Base-by-base conservation (phyloP, 2,113 vertebrate genomes). In the Apus apus region DNA sequence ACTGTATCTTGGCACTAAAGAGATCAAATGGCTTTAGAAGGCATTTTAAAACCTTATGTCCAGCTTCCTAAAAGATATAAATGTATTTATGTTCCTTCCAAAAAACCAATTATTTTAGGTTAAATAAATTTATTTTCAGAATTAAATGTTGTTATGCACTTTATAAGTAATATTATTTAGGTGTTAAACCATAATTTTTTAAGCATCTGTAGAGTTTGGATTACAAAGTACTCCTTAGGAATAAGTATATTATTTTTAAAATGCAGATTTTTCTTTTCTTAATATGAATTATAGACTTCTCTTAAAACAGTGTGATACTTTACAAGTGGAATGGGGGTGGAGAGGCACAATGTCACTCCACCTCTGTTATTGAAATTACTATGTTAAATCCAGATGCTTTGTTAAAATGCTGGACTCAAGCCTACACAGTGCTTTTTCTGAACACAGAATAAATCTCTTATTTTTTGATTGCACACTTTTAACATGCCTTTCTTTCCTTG, bases 11-110 rank as follows among this genome's bases (percentile, higher is more conserved):
- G 46, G 11, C 3, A 14, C 21, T 68, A 68, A 74, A 74, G 34
- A 84, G n/a, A 82, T 76, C 12, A 91, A 71, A 53, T 30, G 34
- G 22, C 36, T 93, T 87, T 65, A 84, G 27, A 85, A 94, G 77
- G 19, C 17, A 58, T 20, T 86, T 85, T 34, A 74, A 25, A 79
- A 34, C 3, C 9, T 75, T 23, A 15, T 50, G 32, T 32, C 40
- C 29, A 53, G 19, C 27, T 81, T 85, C 26, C 15, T 78, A 85
- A 8, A 36, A 92, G 34, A 54, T 53, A 26, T 6, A 75, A 29
- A 68, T 36, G 3, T 40, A 38, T 64, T 75, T 75, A 34, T 51
- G 4, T 1, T 50, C 3, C 18, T 61, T 81, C 5, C 61, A 67
- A 56, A 58, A 54, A 57, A 34, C 30, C 34, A 58, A 36, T 16